These are phyloP conservation scores for Diaperis boleti DNA, from an alignment of 2,888 invertebrate genomes.

Conservation along the genomic window DNA sequence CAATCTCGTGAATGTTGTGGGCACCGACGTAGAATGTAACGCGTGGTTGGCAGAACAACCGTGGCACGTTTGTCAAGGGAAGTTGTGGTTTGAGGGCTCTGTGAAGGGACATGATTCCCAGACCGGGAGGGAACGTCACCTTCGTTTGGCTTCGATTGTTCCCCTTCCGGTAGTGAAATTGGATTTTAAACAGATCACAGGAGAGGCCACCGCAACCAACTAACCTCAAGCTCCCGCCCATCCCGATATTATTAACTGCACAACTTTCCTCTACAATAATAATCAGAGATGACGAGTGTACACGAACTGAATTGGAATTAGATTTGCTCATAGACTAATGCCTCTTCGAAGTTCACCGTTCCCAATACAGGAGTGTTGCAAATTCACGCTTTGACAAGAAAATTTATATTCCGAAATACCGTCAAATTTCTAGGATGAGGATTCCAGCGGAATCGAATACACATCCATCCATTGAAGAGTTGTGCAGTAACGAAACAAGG, in stretches of 20 bases:
- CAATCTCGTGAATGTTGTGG: constrained; percentile 19
- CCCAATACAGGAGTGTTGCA: constrained; percentile 6
- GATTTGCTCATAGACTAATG: constrained; percentile 17
- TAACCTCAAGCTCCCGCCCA: constrained; percentile 46
- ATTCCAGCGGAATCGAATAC: too few relatives aligned
- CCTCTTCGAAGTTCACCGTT: constrained; percentile 4
- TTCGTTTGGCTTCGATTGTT: constrained; percentile 64
- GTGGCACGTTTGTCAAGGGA: constrained; percentile 38
- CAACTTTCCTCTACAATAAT: constrained; percentile 30
- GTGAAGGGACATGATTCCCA: constrained; percentile 28
- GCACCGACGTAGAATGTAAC: constrained; percentile 14
- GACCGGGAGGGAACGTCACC: constrained; percentile 58
- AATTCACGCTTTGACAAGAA: constrained; percentile 18
- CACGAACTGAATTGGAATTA: constrained; percentile 25
- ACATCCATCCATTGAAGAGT: background rate
- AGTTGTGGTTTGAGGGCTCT: constrained; percentile 44
- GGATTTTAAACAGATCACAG: constrained; percentile 61
- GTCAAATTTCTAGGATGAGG: constrained; percentile 4
- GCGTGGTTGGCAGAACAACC: constrained; percentile 31
- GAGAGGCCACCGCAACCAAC: constrained; percentile 48
- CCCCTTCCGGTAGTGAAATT: constrained; percentile 59
- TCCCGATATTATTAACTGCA: constrained; percentile 38
- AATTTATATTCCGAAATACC: constrained; percentile 18
- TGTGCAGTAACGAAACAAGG: background rate
- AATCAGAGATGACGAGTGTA: constrained; percentile 27